These are phyloP conservation scores for Myripristis jacobus DNA, from an alignment of 2,797 vertebrate genomes.

Conservation along the genomic window DNA sequence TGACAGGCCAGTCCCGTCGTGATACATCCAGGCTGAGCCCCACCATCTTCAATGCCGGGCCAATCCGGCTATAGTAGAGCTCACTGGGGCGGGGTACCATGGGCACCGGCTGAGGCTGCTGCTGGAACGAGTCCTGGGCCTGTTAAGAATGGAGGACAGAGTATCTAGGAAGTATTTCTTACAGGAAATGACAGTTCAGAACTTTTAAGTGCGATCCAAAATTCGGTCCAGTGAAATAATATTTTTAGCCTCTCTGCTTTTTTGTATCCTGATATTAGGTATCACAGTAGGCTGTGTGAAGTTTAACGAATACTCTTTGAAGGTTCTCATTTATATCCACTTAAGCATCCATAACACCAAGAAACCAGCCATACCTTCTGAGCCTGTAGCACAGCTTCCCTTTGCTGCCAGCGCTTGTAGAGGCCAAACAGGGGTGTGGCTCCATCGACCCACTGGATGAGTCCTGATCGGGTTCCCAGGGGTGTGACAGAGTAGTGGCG, in stretches of 20 bases:
- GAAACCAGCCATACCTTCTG: constrained; percentile 89
- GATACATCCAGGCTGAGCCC: constrained; percentile 95
- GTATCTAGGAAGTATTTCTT: background rate
- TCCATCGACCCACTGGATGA: constrained; percentile 99
- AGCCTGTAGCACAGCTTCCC: constrained; percentile 92
- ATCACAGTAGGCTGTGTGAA: no score
- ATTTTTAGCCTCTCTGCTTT: no score
- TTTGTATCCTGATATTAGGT: no score
- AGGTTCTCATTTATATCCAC: no score
- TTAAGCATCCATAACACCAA: background rate
- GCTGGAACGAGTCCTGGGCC: constrained; percentile 94
- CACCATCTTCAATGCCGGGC: constrained; percentile 93
- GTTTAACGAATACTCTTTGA: no score
- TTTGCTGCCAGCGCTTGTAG: constrained; percentile 98
- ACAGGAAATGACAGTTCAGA: no score
- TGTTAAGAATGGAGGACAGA: constrained; percentile 44
- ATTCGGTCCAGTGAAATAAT: no score
- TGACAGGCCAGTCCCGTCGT: constrained; percentile 95
- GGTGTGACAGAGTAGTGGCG: constrained; percentile 98
- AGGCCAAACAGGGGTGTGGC: constrained; percentile 97
- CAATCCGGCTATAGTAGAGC: constrained; percentile 97
- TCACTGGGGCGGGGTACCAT: constrained; percentile 97
- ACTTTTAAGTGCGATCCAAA: no score
- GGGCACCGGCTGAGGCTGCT: constrained; percentile 91
- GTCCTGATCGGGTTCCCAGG: constrained; percentile 93